Conservation (phyloP, 2,888 invertebrate genomes). For the Cybosia mesomella region DNA sequence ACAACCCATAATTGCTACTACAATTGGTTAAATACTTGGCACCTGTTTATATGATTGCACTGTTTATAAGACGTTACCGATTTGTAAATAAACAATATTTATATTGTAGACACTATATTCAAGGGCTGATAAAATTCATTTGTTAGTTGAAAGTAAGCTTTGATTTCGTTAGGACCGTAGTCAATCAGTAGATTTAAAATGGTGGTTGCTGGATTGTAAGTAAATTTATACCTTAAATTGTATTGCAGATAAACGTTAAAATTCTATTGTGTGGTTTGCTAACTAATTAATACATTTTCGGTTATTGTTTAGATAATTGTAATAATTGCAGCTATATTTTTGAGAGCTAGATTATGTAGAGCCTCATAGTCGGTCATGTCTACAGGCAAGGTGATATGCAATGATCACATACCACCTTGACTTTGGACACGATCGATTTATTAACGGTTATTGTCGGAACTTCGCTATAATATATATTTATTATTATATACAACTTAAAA, state of each 20-base stretch:
- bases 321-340: too few relatives aligned
- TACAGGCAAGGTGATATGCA: too few relatives aligned
- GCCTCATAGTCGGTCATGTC: too few relatives aligned
- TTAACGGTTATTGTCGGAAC: too few relatives aligned
- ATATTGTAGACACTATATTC: not conserved
- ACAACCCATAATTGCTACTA: not conserved
- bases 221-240: not conserved
- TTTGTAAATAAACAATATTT: constrained; percentile 15
- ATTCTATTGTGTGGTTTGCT: not conserved
- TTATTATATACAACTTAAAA: too few relatives aligned
- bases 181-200: not conserved
- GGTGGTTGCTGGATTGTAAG: constrained; percentile 24
- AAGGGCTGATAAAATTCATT: not conserved
- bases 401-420: too few relatives aligned
- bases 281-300: too few relatives aligned
- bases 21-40: not conserved
- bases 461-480: too few relatives aligned
- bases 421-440: too few relatives aligned
- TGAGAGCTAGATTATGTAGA: too few relatives aligned
- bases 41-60: not conserved
- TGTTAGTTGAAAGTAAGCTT: constrained; percentile 7
- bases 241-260: not conserved
- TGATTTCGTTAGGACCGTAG: not conserved
- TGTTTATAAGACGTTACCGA: not conserved
- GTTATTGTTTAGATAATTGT: not conserved